Evolutionary conservation across 53 echinoderm and acorn worm species (phyloP), one percentile per base, ranked within the genome.

Genomic region (Echinarachnius parma): DNA sequence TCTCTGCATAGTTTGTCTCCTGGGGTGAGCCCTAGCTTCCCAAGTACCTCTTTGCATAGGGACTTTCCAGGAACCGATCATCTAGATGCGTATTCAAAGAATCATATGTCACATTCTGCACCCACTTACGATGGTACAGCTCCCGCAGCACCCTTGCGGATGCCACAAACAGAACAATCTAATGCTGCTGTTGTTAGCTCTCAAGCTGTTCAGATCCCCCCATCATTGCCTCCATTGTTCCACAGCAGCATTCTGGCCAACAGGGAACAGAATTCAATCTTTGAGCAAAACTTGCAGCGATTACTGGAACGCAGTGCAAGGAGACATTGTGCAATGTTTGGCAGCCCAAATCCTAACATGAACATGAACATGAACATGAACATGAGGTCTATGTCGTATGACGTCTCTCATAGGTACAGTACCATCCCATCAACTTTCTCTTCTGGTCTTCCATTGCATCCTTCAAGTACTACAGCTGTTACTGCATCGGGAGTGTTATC

Each of bases 1-100:
- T 81, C 87, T 39, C 78, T 90, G 27, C 83, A 86, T 29, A 86
- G 83, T 34, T 81, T 89, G 39, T 56, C 74, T 42, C 55, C 74
- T 9, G 57, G 55, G 27, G 29, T 72, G 27, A 72, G 42, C 57
- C 36, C 26, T 16, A 72, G 42, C 45, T 72, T 36, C 31, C 57
- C 55, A 34, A 15, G 35, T n/a, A 34, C 74, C 21, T 18, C 74
- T 27, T 58, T 85, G 28, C 78, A 84, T 9, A 80, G 86, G 29
- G 74, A 67, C 45, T 80, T 81, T 34, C 1, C 58, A 9, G 71
- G 81, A 21, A 82, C 87, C 23, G 90, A 90, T 9, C 83, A 78
- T 4, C 48, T 89, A 34, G 94, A 94, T 25, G 87, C 83, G 4
- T 94, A 84, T 36, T 25, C 36, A 27, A 55, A 44, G 14, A 72